Evolutionary conservation across 23 tunicate species (phyloP), one percentile per base, ranked within the genome.

Genomic region (Oikopleura dioica): DNA sequence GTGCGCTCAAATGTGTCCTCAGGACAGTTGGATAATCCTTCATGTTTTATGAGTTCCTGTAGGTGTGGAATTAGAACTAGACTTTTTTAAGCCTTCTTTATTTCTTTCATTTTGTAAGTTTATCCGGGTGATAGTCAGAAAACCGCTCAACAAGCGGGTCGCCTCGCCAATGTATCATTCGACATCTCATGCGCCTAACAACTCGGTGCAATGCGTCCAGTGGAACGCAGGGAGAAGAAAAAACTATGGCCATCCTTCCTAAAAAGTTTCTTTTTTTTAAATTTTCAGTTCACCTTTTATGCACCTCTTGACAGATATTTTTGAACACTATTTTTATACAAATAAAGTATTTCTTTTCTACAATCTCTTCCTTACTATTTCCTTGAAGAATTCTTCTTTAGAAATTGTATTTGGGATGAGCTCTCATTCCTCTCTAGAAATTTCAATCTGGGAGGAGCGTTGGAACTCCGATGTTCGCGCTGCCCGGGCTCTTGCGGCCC

Each of bases 401-500:
- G 9, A 9, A 9, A 44, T 44, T 44, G 9, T 9, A 44, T 44
- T n/a, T n/a, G n/a, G n/a, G n/a, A n/a, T n/a, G n/a, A n/a, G n/a
- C 21, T 9, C 9, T 44, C 16, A 44, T 44, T 9, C 55, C 55
- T 9, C 9, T 44, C 21, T 44, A 63, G 72, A 28, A 12, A 5
- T 2, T 24, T 23, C 2, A 16, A 12, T 63, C 4, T 63, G 72
- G 72, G 72, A 63, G 26, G 72, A 63, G 72, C 72, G 72, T 16
- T 63, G 72, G 72, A 5, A 63, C 4, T 23, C 72, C 5, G 72
- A 63, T 63, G 72, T 63, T 28, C 29, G 72, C 29, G 30, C 72
- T 63, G 29, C 72, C 2, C 29, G 72, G 33, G 72, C 72, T 21
- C 72, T 63, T 16, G 72, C 72, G 5, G 72, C 72, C 33, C 33